Percentiles rank a stretch among this genome's conserved stretches.
Conservation (phyloP, 1,140 invertebrate genomes). For the Stegodyphus mimosarum region DNA sequence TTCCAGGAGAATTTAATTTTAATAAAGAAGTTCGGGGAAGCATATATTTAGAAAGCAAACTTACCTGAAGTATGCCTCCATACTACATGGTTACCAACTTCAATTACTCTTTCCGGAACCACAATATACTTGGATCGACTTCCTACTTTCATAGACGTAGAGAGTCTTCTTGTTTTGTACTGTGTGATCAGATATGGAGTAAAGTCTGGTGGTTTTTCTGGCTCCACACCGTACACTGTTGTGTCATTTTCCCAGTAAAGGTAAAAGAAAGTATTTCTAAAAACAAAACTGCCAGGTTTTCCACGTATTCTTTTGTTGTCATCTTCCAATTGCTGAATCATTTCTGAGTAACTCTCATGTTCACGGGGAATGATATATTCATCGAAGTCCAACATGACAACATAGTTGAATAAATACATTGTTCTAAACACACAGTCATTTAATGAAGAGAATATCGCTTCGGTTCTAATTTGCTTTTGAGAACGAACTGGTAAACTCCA, state of each 20-base stretch:
- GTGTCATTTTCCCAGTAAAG: conserved; percentile 73
- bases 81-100: conserved; percentile 73
- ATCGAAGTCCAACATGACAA: conserved; percentile 89
- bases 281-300: conserved; percentile 71
- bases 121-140: conserved; percentile 92
- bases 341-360: conserved; percentile 33
- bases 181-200: conserved; percentile 56
- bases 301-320: conserved; percentile 28
- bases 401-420: conserved; percentile 83
- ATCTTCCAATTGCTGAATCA: conserved; percentile 33
- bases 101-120: conserved; percentile 81
- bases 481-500: conserved; percentile 88
- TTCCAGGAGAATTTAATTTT: too few species aligned
- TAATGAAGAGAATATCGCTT: conserved; percentile 88
- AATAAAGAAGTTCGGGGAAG: too few species aligned
- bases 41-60: not conserved
- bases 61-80: conserved; percentile 82
- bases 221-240: conserved; percentile 26
- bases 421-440: conserved; percentile 93
- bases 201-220: conserved; percentile 40
- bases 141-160: conserved; percentile 69
- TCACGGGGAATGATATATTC: conserved; percentile 84
- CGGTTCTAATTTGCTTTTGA: conserved; percentile 90
- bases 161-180: conserved; percentile 55
- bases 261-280: conserved; percentile 94